phyloP scores from a whole-genome alignment of 2,888 invertebrate species.

The Bugula neritina region DNA sequence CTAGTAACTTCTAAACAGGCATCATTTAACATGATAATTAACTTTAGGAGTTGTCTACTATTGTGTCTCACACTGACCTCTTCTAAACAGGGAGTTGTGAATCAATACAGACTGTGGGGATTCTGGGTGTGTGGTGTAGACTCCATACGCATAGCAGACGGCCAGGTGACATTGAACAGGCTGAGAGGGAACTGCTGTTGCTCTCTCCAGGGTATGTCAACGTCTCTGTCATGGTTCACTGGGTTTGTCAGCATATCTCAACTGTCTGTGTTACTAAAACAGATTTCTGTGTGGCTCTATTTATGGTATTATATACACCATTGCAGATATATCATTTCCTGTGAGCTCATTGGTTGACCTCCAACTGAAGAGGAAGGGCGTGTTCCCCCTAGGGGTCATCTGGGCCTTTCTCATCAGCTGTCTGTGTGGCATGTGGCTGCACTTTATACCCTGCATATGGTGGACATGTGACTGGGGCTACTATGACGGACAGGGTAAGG shows the following conservation, averaged over 20 bases:
- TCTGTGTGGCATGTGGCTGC: conserved; percentile 24
- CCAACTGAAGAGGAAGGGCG: not conserved
- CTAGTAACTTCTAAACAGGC: too few relatives aligned
- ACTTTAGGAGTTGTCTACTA: too few relatives aligned
- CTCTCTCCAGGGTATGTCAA: not conserved
- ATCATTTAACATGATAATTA: too few relatives aligned
- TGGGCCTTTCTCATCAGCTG: conserved; percentile 24
- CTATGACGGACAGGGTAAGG: conserved; percentile 11
- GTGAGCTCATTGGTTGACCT: not conserved
- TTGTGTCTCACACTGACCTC: not conserved
- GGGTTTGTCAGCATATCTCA: not conserved
- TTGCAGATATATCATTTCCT: not conserved
- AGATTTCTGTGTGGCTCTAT: too few relatives aligned
- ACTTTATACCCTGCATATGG: conserved; percentile 27
- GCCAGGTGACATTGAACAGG: not conserved
- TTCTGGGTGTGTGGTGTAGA: conserved; percentile 27
- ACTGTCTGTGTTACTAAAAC: not conserved
- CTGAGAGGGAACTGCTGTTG: not conserved
- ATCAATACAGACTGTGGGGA: conserved; percentile 24
- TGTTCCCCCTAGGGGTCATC: not conserved
- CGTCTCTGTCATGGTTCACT: not conserved
- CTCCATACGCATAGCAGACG: not conserved
- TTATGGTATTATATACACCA: too few relatives aligned
- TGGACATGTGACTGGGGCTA: conserved; percentile 27
- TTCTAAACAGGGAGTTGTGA: not conserved